phyloP scores from a whole-genome alignment of 2,113 vertebrate genomes.

The Zosterops pallidus region DNA sequence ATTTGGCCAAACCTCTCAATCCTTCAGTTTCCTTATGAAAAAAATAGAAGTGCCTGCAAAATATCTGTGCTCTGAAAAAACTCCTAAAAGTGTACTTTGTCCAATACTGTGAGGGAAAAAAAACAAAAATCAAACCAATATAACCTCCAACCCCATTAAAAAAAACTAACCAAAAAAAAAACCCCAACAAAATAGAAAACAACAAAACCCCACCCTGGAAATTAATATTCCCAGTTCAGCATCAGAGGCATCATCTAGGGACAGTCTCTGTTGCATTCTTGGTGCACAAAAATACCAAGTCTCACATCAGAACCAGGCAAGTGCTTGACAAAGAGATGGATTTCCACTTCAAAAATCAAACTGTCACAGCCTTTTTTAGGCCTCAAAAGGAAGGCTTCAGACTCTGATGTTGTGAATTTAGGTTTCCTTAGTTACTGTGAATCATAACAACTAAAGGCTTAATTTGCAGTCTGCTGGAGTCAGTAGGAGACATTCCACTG shows the following conservation, averaged over 20 bases:
- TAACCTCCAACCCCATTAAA: neutral
- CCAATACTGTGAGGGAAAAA: neutral
- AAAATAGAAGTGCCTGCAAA: neutral
- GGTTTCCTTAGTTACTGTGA: conserved; percentile 62
- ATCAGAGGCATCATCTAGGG: neutral
- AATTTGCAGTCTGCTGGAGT: conserved; percentile 49
- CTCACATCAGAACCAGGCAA: neutral
- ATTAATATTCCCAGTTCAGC: neutral
- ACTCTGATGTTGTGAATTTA: neutral
- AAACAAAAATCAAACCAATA: neutral
- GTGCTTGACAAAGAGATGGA: neutral
- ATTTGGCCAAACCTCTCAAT: neutral
- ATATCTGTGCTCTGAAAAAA: neutral
- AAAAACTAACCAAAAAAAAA: neutral
- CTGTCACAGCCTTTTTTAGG: neutral
- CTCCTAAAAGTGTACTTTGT: neutral
- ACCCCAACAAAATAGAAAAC: neutral
- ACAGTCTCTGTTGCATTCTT: neutral
- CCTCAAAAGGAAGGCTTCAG: conserved; percentile 13
- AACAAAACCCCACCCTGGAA: neutral
- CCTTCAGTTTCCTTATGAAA: neutral
- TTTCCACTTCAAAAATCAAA: neutral
- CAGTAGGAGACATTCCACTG: conserved; percentile 33
- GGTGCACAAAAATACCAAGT: neutral
- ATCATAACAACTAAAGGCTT: conserved; percentile 29